These are phyloP conservation scores for Heliconius himera DNA, from an alignment of 1,140 invertebrate genomes.

Conservation along the genomic window DNA sequence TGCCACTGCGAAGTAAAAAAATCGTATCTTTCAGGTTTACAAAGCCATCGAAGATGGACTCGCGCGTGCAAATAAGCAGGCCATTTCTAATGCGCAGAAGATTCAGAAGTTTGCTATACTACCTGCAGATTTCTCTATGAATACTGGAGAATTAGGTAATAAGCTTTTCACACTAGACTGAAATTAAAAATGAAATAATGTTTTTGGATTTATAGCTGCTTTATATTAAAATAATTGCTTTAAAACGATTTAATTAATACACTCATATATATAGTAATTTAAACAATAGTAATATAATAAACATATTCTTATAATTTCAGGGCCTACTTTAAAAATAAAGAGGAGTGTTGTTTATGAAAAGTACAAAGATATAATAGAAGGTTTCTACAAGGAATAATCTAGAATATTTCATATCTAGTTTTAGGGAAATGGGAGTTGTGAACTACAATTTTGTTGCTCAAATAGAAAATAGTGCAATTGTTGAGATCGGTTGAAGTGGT, in stretches of 20 bases:
- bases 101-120: slow-evolving; percentile 96
- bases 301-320: slow-evolving; percentile 80
- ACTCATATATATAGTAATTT: not conserved
- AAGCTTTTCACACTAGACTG: not conserved
- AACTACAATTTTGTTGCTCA: slow-evolving; percentile 62
- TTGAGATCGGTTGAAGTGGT: slow-evolving; percentile 57
- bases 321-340: slow-evolving; percentile 93
- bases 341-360: slow-evolving; percentile 86
- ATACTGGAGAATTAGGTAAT: slow-evolving; percentile 93
- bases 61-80: slow-evolving; percentile 88
- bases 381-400: slow-evolving; percentile 83
- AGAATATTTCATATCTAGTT: slow-evolving; percentile 22
- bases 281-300: not conserved
- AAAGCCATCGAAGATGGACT: slow-evolving; percentile 90
- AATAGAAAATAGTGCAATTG: slow-evolving; percentile 57
- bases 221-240: too few species aligned
- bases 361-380: slow-evolving; percentile 86
- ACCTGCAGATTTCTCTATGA: slow-evolving; percentile 92
- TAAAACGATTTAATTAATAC: too few species aligned
- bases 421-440: slow-evolving; percentile 49
- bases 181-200: not conserved
- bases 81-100: slow-evolving; percentile 93
- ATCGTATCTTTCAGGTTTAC: slow-evolving; percentile 80
- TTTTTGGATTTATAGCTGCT: too few species aligned
- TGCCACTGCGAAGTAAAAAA: too few species aligned